phyloP scores from a whole-genome alignment of 2,113 vertebrate species.

The Nibea coibor region DNA sequence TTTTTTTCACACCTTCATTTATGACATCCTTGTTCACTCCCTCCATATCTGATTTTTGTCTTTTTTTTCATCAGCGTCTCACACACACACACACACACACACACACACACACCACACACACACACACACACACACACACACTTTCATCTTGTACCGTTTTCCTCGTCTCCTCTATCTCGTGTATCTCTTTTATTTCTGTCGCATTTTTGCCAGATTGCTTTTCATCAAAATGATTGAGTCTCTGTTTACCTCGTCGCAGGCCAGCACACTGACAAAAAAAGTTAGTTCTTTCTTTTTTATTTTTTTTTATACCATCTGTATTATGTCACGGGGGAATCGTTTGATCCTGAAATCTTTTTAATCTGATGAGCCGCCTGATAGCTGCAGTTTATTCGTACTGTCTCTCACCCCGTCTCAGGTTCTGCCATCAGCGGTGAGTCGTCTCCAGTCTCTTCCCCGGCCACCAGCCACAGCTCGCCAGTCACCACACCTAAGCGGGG shows the following conservation, averaged over 20 bases:
- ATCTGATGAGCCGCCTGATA: slow-evolving; percentile 35
- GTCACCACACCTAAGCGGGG: slow-evolving; percentile 92
- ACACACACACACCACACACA: slow-evolving; percentile 26
- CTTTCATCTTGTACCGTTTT: slow-evolving; percentile 41
- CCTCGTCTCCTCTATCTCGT: slow-evolving; percentile 37
- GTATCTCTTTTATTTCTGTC: slow-evolving; percentile 45
- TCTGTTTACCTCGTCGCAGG: slow-evolving; percentile 27
- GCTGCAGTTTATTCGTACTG: slow-evolving; percentile 21
- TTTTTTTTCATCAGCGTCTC: background rate
- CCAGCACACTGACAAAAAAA: slow-evolving; percentile 27
- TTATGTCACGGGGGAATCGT: slow-evolving; percentile 36
- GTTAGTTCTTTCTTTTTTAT: slow-evolving; percentile 8
- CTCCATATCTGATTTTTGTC: slow-evolving; percentile 14
- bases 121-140: slow-evolving; percentile 9
- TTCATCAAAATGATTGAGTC: slow-evolving; percentile 58
- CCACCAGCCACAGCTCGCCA: slow-evolving; percentile 94
- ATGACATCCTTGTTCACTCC: slow-evolving; percentile 39
- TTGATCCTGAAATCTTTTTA: slow-evolving; percentile 44
- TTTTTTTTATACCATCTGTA: slow-evolving; percentile 19
- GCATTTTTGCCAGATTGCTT: slow-evolving; percentile 11
- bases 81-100: background rate
- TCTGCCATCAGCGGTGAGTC: slow-evolving; percentile 93
- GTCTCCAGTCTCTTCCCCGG: slow-evolving; percentile 92
- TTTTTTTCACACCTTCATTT: slow-evolving; percentile 54
- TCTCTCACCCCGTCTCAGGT: slow-evolving; percentile 75